Base-by-base conservation (phyloP, 2,888 invertebrate species). In the Pecten maximus region DNA sequence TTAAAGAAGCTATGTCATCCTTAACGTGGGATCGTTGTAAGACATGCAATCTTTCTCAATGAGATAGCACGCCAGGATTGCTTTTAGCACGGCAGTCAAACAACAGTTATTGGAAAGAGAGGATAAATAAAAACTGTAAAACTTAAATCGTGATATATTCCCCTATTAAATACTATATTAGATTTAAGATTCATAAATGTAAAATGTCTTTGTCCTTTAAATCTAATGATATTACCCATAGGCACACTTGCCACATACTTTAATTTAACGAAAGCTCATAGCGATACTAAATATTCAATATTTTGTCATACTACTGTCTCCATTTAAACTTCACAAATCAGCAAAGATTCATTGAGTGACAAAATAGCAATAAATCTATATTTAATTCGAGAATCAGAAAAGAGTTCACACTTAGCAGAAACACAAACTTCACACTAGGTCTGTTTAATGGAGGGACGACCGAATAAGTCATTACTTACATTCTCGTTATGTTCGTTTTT, bases 251-350 rank as follows among this genome's bases (percentile, higher is more conserved):
- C 35, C 74, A 74, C 15, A 74, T 74, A 35, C 74, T 74, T 28
- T 74, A 35, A 74, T 74, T 74, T 35, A 35, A 15, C 35, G 74
- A 74, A 74, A 74, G 74, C 74, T 74, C 74, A 28, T 35, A 12
- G 74, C 74, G 74, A 74, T 74, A 74, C 74, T 74, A 74, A 74
- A 74, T 16, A 74, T 74, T 74, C 74, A 74, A 74, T 74, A 35
- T 35, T 35, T 35, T 74, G 74, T 74, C 74, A 74, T 74, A 74
- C 74, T 28, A 35, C 74, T 74, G 74, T 74, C 28, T 74, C 74
- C 74, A 74, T 74, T 74, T 74, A 74, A 74, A 74, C 74, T 74
- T 74, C 74, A 74, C 74, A 74, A 74, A 74, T 28, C 74, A 35
- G 35, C 35, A 74, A 74, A 74, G 74, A 74, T 74, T 74, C 74